A percentile compares a stretch with the other conserved stretches of the same genome.
phyloP scores from a whole-genome alignment of 1,140 invertebrate species.

The Spodoptera frugiperda region DNA sequence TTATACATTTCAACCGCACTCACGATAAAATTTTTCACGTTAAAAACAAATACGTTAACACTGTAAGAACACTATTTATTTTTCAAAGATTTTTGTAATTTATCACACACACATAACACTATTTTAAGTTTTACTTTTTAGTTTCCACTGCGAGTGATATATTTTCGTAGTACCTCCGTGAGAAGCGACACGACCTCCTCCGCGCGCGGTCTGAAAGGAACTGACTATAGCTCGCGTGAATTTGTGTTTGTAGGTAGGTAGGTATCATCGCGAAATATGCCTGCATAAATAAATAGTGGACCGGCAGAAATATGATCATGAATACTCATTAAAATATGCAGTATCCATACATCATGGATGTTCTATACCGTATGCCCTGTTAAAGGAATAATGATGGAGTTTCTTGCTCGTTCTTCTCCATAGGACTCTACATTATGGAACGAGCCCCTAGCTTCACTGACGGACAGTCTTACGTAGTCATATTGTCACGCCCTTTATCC shows the following conservation, averaged over 20 bases:
- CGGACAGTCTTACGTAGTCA: too few species aligned
- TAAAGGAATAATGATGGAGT: too few species aligned
- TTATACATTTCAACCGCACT: neutral
- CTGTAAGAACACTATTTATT: neutral
- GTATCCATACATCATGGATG: neutral
- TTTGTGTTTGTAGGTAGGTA: neutral
- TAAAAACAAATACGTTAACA: neutral
- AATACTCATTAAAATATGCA: constrained; percentile 18
- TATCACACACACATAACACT: neutral
- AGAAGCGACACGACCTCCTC: neutral
- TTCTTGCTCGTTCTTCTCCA: too few species aligned
- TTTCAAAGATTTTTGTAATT: neutral
- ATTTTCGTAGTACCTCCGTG: neutral
- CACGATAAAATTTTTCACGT: constrained; percentile 8
- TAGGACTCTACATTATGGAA: too few species aligned
- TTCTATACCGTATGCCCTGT: neutral
- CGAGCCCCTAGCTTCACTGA: too few species aligned
- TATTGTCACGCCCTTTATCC: too few species aligned
- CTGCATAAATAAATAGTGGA: constrained; percentile 20
- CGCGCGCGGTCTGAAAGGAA: neutral
- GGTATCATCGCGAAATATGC: constrained; percentile 15
- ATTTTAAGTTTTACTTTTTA: neutral
- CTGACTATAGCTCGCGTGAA: neutral
- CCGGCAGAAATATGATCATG: constrained; percentile 6
- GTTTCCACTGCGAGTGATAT: neutral